Conservation (phyloP, 2,888 invertebrate species). For the Ectemnius continuus region DNA sequence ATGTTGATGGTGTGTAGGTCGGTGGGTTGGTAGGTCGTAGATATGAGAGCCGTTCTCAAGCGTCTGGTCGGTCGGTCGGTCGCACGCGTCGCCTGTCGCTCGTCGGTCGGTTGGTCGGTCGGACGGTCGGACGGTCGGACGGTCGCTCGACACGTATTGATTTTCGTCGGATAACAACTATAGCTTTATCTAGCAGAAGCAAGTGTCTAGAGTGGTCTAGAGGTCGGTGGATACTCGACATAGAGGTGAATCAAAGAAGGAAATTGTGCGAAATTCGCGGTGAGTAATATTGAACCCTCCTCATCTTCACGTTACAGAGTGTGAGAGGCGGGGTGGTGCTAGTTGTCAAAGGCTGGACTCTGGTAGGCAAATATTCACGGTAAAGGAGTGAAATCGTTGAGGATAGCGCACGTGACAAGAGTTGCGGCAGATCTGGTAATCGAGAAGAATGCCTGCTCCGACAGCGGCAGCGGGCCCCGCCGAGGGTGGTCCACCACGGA, state of each 20-base stretch:
- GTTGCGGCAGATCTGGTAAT: conserved; percentile 6
- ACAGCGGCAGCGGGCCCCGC: conserved; percentile 79
- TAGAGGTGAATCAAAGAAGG: background rate
- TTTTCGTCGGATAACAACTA: conserved; percentile 40
- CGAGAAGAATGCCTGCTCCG: conserved; percentile 75
- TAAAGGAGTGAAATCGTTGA: background rate
- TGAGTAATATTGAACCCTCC: background rate
- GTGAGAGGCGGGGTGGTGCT: background rate
- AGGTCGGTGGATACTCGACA: background rate
- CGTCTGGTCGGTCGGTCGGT: background rate
- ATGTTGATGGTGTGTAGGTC: conserved; percentile 41
- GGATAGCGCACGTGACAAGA: background rate
- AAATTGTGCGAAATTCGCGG: too few species aligned
- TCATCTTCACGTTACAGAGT: background rate
- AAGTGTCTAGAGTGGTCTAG: too few species aligned
- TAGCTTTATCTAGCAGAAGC: conserved; percentile 9
- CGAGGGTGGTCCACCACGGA: conserved; percentile 86
- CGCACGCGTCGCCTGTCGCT: too few species aligned
- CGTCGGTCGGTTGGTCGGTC: conserved; percentile 53
- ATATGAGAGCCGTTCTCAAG: background rate
- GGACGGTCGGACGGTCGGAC: conserved; percentile 50
- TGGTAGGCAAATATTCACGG: background rate
- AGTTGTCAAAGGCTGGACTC: background rate
- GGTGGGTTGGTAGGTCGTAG: conserved; percentile 39
- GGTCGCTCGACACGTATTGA: conserved; percentile 47